These are phyloP conservation scores for Dicentrarchus labrax DNA, from an alignment of 2,113 vertebrate species.

Conservation along the genomic window DNA sequence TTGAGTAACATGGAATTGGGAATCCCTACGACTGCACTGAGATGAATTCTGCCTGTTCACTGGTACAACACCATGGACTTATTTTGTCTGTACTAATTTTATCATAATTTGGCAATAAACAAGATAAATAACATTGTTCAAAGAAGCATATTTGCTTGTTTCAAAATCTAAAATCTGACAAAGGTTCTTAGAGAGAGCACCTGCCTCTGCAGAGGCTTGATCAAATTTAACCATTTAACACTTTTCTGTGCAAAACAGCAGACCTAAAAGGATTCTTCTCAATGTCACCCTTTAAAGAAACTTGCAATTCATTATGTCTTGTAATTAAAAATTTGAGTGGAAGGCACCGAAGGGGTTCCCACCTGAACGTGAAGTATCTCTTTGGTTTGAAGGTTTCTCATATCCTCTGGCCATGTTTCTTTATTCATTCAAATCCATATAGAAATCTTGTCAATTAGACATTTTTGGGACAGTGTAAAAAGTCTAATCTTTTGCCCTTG, in stretches of 20 bases:
- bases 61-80: background rate
- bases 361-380: background rate
- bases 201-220: background rate
- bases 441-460: conserved; percentile 47
- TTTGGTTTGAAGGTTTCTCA: conserved; percentile 33
- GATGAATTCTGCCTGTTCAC: too few species aligned
- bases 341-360: background rate
- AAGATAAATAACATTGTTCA: too few species aligned
- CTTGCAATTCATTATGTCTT: background rate
- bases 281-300: conserved; percentile 33
- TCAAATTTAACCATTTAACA: background rate
- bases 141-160: background rate
- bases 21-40: too few species aligned
- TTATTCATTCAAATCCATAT: conserved; percentile 48
- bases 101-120: background rate
- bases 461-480: conserved; percentile 42
- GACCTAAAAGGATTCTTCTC: conserved; percentile 1
- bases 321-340: conserved; percentile 7
- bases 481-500: conserved; percentile 36
- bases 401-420: conserved; percentile 29
- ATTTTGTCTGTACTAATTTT: background rate
- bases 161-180: background rate
- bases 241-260: conserved; percentile 3
- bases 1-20: background rate
- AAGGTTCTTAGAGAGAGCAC: background rate